Evolutionary conservation across 35 echinoderm and acorn worm species (phyloP).

Genomic region (Heliocidaris erythrogramma): DNA sequence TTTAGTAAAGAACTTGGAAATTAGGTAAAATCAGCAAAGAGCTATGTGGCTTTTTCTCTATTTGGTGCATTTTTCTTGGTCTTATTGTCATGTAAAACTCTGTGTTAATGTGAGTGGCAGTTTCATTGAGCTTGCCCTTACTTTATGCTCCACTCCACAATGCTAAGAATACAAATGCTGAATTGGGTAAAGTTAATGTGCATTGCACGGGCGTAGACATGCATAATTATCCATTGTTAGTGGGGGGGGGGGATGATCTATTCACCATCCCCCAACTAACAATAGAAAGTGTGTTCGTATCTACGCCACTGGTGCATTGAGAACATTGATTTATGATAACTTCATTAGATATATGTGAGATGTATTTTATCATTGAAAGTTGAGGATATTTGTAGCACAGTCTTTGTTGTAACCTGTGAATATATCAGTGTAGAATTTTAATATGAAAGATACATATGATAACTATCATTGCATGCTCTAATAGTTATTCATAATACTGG

Average conservation of each 20-base stretch:
- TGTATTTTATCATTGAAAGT: not conserved
- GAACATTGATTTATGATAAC: too few relatives aligned
- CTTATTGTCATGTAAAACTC: not conserved
- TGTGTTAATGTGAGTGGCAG: not conserved
- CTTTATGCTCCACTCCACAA: not conserved
- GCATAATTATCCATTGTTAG: too few relatives aligned
- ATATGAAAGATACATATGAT: not conserved
- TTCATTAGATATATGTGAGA: not conserved
- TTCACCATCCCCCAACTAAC: too few relatives aligned
- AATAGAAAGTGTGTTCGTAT: too few relatives aligned
- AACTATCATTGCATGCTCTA: not conserved
- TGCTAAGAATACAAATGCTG: not conserved
- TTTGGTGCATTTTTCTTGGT: not conserved
- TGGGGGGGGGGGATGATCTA: too few relatives aligned
- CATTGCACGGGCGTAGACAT: too few relatives aligned
- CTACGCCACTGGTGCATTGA: too few relatives aligned
- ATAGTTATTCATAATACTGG: not conserved
- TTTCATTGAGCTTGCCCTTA: not conserved
- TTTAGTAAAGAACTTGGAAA: not conserved
- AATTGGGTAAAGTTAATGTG: not conserved
- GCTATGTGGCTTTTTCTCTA: not conserved
- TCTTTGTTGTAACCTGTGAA: not conserved
- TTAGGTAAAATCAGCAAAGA: not conserved
- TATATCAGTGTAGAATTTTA: not conserved
- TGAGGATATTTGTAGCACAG: not conserved